Evolutionary conservation across 2,797 vertebrate species (phyloP), one percentile per base, ranked within the genome.

Genomic region (Adelosebastes latens): DNA sequence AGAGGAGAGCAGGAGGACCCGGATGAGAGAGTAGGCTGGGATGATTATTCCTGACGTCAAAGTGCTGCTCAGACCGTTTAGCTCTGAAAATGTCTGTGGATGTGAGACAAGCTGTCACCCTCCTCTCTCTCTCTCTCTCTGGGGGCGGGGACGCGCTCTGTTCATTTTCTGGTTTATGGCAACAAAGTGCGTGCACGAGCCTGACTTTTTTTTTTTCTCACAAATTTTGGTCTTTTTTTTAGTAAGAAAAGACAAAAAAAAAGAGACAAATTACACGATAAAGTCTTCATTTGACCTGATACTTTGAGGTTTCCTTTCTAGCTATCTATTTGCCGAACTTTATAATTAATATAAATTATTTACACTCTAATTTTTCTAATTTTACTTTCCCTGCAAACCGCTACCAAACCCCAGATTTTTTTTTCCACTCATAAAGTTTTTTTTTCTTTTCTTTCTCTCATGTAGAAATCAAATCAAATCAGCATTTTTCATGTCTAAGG

Each of bases 1-100:
- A 58, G 55, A 87, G 71, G 49, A 86, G 66, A 5, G 64, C 22
- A n/a, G 55, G 74, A 79, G 79, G 89, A 94, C 93, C 93, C 94
- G 93, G 95, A 94, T 94, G 92, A 89, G 61, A 88, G 87, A 92
- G 85, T 24, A 62, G 77, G 67, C 36, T 80, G 88, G 29, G 81
- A 89, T 69, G 87, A 93, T 92, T 77, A 84, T 79, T 92, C 93
- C 91, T 95, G 95, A 96, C 95, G 95, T 96, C 95, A 95, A 93
- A 91, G 90, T 93, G 93, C 85, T 82, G 87, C 82, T 92, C 90
- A 79, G 75, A 86, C 81, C 87, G 89, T 86, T 84, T 73, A 84
- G 81, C 83, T 56, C 86, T 85, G 81, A 86, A 83, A 85, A 80
- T 79, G 85, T 88, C 86, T 67, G 71, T 67, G 84, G 80, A 86